Percentiles rank a stretch among this genome's conserved stretches.
phyloP scores from a whole-genome alignment of 2,113 vertebrate genomes.

The Rhagologus leucostigma region DNA sequence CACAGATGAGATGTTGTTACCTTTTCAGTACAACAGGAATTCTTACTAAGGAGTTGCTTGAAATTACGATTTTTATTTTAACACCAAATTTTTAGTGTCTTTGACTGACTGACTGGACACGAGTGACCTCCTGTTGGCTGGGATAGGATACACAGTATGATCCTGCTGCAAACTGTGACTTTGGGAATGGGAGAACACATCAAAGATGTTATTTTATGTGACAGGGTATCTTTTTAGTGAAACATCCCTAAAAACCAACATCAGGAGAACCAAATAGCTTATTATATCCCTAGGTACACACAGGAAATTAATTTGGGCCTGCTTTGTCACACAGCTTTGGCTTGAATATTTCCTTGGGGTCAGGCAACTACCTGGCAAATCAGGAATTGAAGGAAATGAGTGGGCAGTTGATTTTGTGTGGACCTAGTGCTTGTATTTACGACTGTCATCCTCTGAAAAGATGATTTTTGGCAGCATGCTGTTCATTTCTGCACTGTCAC shows the following conservation, averaged over 20 bases:
- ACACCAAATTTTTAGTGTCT: not conserved
- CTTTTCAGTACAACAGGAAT: not conserved
- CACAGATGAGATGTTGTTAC: not conserved
- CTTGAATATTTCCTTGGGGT: not conserved
- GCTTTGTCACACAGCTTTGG: not conserved
- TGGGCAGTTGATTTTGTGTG: not conserved
- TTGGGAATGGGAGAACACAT: not conserved
- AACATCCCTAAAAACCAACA: not conserved
- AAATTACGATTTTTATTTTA: not conserved
- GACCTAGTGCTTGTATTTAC: not conserved
- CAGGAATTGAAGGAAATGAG: not conserved
- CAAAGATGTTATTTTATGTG: not conserved
- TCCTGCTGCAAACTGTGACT: not conserved
- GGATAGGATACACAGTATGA: not conserved
- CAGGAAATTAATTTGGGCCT: not conserved
- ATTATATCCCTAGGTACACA: accelerated
- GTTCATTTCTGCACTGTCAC: not conserved
- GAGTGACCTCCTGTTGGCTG: not conserved
- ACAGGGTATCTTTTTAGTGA: not conserved
- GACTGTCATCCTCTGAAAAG: not conserved
- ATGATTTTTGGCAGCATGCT: not conserved
- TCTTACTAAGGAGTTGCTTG: not conserved
- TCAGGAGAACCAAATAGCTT: not conserved
- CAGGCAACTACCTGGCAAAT: not conserved
- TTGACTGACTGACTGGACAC: not conserved